Base-by-base conservation (phyloP, 1,140 invertebrate genomes). In the Lepidurus apus region DNA sequence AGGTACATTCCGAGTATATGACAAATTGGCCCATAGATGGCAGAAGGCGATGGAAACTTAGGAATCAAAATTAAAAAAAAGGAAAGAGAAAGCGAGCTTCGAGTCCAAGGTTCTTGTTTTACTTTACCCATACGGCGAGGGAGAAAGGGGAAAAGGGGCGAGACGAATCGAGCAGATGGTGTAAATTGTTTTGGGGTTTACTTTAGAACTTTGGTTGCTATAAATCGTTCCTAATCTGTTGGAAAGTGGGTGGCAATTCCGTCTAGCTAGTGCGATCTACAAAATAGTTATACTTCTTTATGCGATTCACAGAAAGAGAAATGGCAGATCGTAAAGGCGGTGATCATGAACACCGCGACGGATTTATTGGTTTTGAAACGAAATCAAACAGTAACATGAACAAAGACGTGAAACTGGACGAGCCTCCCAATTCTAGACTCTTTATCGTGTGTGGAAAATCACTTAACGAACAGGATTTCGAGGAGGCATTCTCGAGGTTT, bases 401-500 rank as follows among this genome's bases (percentile, higher is more conserved):
- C 53, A 79, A 78, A 81, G 73, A 84, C 84, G 79, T 85, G 65
- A 89, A 88, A 80, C 88, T 88, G 78, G 91, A 93, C 81, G 91
- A 92, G 81, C 92, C 93, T n/a, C 92, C 93, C 34, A 91, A 94
- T 87, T 93, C 92, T 21, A 87, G 93, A 79, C 86, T 97, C 34
- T 97, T 97, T 84, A 91, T 97, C 81, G 91, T 97, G 79, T 94
- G 93, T 81, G 92, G 91, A 79, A 95, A 94, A 86, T 89, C 89
- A 74, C 87, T 94, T 47, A 90, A 89, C 21, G 93, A 95, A 84
- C 91, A 93, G 78, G 92, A 95, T 81, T 91, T 96, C 78, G 87
- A 90, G 79, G 89, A 91, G 74, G 88, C 89, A 7, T 97, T 97
- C 84, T 89, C 90, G 65, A 90, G 90, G 80, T 96, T 90, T 86